Percentiles rank a stretch among this genome's conserved stretches.
Conservation (phyloP, 2,888 invertebrate genomes). For the Drosophila leonis region DNA sequence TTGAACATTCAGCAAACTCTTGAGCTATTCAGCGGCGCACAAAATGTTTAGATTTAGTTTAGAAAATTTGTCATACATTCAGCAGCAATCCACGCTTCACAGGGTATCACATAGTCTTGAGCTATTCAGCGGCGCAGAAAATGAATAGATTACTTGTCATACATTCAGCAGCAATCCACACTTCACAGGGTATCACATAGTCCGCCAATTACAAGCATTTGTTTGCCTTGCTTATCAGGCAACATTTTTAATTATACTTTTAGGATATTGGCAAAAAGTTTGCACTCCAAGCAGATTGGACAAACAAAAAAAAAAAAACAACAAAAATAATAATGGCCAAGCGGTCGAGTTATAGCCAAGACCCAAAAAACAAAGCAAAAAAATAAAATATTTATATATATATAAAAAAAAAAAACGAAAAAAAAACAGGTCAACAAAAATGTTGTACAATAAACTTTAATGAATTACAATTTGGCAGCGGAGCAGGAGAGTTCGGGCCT, state of each 20-base stretch:
- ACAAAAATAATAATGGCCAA: conserved; percentile 42
- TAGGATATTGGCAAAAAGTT: conserved; percentile 58
- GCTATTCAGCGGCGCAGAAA: too few relatives aligned
- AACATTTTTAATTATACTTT: conserved; percentile 74
- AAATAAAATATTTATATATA: conserved; percentile 8
- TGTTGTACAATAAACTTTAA: conserved; percentile 77
- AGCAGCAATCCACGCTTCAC: not conserved
- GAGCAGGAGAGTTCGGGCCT: conserved; percentile 7
- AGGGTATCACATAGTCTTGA: not conserved
- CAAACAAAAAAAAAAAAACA: conserved; percentile 18
- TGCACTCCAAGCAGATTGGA: conserved; percentile 28
- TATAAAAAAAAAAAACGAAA: conserved; percentile 15
- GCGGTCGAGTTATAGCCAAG: conserved; percentile 37
- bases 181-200: not conserved
- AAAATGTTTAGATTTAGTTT: too few relatives aligned
- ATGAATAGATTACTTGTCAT: too few relatives aligned
- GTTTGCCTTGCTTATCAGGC: conserved; percentile 15
- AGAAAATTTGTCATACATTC: too few relatives aligned
- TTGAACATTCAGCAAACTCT: not conserved
- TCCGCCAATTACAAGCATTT: not conserved
- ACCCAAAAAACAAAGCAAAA: conserved; percentile 14
- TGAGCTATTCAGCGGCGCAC: too few relatives aligned
- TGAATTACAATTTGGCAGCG: conserved; percentile 71
- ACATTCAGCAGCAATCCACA: not conserved
- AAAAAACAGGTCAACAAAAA: conserved; percentile 57